These are phyloP conservation scores for Aspidoscelis tigris DNA, from an alignment of 2,113 vertebrate species.

Conservation along the genomic window DNA sequence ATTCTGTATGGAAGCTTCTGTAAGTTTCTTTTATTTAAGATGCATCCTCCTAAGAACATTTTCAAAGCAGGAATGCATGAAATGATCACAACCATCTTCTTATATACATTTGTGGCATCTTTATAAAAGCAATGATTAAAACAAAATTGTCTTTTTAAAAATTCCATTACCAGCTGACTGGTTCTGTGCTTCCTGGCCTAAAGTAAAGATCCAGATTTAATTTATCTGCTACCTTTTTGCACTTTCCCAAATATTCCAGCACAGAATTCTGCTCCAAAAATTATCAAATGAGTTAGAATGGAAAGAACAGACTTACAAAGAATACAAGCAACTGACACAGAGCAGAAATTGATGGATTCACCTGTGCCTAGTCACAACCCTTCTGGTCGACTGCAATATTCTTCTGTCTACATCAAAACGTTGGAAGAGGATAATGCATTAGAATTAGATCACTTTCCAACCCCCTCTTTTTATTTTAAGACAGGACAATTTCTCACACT, in stretches of 20 bases:
- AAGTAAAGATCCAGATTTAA: neutral
- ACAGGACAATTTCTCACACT: neutral
- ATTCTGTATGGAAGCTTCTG: neutral
- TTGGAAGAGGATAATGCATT: neutral
- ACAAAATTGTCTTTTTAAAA: neutral
- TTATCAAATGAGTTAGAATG: neutral
- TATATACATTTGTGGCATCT: too few relatives aligned
- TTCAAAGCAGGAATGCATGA: neutral
- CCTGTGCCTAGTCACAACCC: neutral
- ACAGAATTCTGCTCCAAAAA: neutral
- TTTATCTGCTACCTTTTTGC: neutral
- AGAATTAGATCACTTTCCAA: neutral
- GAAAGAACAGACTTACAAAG: too few relatives aligned
- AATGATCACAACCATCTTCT: neutral
- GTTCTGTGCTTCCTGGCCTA: neutral
- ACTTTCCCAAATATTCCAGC: neutral
- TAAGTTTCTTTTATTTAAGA: neutral
- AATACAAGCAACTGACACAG: neutral
- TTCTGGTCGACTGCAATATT: neutral
- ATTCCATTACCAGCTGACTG: neutral
- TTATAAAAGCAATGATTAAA: too few relatives aligned
- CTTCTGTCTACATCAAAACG: neutral
- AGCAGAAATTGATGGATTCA: neutral
- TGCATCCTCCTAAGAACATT: neutral
- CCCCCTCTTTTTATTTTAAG: neutral